Percentiles rank a stretch among this genome's conserved stretches.
Conservation (phyloP, 2,113 vertebrate genomes). For the human region DNA sequence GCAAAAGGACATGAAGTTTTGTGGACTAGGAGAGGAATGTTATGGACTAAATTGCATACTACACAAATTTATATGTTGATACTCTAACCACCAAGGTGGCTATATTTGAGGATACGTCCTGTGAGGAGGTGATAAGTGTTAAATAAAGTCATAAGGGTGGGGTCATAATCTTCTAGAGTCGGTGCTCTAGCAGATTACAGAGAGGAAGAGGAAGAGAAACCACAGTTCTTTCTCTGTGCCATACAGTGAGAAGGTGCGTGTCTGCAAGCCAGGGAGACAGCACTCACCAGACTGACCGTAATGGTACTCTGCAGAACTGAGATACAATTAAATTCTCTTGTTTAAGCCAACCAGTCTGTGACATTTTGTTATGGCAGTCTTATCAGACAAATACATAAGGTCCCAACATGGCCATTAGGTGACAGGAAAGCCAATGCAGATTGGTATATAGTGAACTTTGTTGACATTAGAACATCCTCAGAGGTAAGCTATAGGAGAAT, state of each 20-base stretch:
- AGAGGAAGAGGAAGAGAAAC: not conserved
- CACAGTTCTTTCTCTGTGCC: not conserved
- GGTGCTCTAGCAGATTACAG: not conserved
- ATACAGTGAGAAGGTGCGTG: not conserved
- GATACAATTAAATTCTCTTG: not conserved
- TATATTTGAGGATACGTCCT: not conserved
- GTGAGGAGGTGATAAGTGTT: not conserved
- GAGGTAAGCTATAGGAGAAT: not conserved
- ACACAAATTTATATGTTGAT: not conserved
- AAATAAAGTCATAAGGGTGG: not conserved
- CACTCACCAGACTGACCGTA: not conserved
- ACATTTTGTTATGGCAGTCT: not conserved
- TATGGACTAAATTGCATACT: not conserved
- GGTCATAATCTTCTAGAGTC: not conserved
- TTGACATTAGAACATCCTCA: conserved; percentile 27
- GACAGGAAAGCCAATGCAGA: conserved; percentile 1
- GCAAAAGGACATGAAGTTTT: not conserved
- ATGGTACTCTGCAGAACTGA: not conserved
- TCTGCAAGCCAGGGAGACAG: not conserved
- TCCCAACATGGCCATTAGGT: not conserved
- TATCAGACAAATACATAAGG: not conserved
- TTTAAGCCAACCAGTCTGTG: not conserved
- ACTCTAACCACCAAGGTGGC: not conserved
- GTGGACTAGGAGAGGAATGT: not conserved
- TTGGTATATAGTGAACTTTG: not conserved